Percentiles rank a stretch among this genome's conserved stretches.
Evolutionary conservation across 2,113 vertebrate species (phyloP).

Genomic region (Sinosuthora webbiana): DNA sequence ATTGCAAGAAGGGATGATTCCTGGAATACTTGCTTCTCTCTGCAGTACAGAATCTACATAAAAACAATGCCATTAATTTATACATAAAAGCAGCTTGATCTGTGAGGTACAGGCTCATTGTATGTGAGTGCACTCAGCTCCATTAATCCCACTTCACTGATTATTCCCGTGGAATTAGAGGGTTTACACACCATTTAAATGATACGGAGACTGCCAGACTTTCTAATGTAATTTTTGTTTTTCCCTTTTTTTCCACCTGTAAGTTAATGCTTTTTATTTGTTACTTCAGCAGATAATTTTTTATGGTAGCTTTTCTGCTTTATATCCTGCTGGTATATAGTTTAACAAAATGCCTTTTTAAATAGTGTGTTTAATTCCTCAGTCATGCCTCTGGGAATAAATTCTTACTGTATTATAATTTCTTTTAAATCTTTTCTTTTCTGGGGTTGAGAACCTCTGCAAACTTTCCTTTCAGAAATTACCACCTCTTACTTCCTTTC

Average conservation of each 20-base stretch:
- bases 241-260: neutral
- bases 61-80: neutral
- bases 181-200: neutral
- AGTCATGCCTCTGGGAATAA: neutral
- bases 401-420: neutral
- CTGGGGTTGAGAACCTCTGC: neutral
- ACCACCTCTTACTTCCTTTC: neutral
- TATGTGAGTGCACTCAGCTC: neutral
- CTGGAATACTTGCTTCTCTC: neutral
- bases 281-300: slow-evolving; percentile 36
- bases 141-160: neutral
- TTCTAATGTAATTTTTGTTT: neutral
- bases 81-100: neutral
- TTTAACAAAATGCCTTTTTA: slow-evolving; percentile 36
- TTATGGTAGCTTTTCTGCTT: slow-evolving; percentile 22
- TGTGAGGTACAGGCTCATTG: neutral
- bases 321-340: slow-evolving; percentile 5
- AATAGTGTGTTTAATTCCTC: slow-evolving; percentile 29
- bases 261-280: slow-evolving; percentile 21
- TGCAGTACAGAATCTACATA: neutral
- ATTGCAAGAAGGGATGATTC: neutral
- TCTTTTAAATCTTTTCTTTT: slow-evolving; percentile 7
- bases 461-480: slow-evolving; percentile 6
- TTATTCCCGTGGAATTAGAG: neutral
- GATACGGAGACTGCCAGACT: neutral